Evolutionary conservation across 2,797 vertebrate genomes (phyloP).

Genomic region (Helicolenus hilgendorfi): DNA sequence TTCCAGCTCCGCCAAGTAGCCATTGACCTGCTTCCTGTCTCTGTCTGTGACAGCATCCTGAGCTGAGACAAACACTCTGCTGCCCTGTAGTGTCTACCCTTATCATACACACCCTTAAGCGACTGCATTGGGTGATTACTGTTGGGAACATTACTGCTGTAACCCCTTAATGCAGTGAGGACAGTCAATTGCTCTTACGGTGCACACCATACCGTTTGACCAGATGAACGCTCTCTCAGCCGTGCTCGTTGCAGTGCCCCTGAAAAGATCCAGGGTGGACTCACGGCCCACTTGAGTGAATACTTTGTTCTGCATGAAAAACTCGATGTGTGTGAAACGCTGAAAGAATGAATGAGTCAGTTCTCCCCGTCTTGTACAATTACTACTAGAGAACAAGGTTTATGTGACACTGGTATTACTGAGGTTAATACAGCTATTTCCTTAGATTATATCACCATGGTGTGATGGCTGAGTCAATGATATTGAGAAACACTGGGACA

Average conservation of each 20-base stretch:
- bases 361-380: background rate
- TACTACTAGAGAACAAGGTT: background rate
- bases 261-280: constrained; percentile 8
- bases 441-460: background rate
- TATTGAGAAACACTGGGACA: background rate
- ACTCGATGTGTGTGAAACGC: background rate
- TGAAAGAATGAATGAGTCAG: background rate
- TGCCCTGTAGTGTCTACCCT: constrained; percentile 31
- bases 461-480: background rate
- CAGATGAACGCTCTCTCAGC: background rate
- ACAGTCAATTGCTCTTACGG: background rate
- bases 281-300: background rate
- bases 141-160: background rate
- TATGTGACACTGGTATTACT: background rate
- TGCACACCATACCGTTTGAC: background rate
- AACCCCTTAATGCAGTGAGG: background rate
- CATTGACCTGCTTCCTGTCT: constrained; percentile 5
- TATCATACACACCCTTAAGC: constrained; percentile 23
- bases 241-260: background rate
- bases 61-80: constrained; percentile 50
- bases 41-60: constrained; percentile 6
- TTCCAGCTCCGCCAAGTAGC: background rate
- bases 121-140: background rate
- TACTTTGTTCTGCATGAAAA: background rate
- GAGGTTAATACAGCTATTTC: constrained; percentile 1